These are phyloP conservation scores for Ladona fulva DNA, from an alignment of 1,140 invertebrate species.

Conservation along the genomic window DNA sequence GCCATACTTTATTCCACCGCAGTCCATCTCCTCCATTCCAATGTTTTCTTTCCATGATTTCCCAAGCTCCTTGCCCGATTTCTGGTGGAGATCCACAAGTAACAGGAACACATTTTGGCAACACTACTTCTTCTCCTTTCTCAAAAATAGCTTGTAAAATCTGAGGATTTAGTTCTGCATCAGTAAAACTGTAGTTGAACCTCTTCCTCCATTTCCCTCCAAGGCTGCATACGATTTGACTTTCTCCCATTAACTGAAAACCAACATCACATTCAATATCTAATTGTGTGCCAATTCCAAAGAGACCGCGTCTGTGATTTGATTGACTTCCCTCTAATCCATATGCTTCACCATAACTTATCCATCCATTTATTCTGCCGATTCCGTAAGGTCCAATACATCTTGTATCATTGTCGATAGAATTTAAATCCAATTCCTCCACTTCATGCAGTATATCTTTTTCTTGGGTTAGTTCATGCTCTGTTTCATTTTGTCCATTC, in stretches of 20 bases:
- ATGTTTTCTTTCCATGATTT: background rate
- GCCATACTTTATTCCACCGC: background rate
- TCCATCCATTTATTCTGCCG: background rate
- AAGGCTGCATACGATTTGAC: background rate
- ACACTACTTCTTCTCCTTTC: background rate
- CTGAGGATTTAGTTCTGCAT: background rate
- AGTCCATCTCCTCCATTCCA: background rate
- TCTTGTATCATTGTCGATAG: background rate
- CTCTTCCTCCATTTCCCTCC: background rate
- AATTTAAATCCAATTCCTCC: too few species aligned
- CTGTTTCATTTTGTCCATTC: too few species aligned
- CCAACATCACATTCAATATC: background rate
- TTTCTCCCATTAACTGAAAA: background rate
- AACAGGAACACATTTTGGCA: background rate
- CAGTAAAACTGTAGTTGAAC: background rate
- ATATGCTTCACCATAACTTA: background rate
- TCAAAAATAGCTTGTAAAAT: background rate
- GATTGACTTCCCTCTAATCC: background rate
- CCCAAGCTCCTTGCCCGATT: background rate
- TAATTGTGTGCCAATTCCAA: background rate
- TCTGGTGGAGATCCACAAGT: background rate
- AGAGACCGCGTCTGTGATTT: background rate
- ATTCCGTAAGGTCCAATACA: background rate
- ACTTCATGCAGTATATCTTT: too few species aligned
- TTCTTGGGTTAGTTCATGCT: too few species aligned